These are phyloP conservation scores for Rhodophaea formosa DNA, from an alignment of 2,888 invertebrate genomes.

Conservation along the genomic window DNA sequence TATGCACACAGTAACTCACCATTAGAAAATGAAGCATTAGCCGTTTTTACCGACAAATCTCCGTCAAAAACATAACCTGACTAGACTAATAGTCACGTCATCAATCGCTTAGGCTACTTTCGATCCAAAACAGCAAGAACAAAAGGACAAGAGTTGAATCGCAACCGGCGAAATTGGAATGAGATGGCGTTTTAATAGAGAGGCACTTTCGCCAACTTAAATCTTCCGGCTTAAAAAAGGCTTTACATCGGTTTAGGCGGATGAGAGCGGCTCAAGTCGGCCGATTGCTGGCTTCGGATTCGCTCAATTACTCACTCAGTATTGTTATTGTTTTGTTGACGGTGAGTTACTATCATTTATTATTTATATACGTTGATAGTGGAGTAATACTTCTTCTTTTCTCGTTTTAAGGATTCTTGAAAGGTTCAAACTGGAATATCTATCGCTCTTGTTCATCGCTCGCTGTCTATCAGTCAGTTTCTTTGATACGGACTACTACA, in stretches of 20 bases:
- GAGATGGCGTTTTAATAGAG: constrained; percentile 77
- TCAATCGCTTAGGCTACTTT: background rate
- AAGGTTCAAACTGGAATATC: too few relatives aligned
- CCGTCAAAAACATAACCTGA: background rate
- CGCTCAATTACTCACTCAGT: constrained; percentile 69
- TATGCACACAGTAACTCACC: too few relatives aligned
- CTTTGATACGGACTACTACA: too few relatives aligned
- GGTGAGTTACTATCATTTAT: constrained; percentile 5
- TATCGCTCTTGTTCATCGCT: too few relatives aligned
- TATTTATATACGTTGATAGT: too few relatives aligned
- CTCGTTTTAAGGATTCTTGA: too few relatives aligned
- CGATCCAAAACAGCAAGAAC: constrained; percentile 18
- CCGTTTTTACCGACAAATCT: too few relatives aligned
- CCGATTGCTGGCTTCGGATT: constrained; percentile 73
- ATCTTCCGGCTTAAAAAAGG: constrained; percentile 80
- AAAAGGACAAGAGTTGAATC: constrained; percentile 29
- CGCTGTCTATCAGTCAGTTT: too few relatives aligned
- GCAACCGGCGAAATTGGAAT: constrained; percentile 46
- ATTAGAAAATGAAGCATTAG: too few relatives aligned
- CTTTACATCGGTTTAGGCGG: constrained; percentile 79
- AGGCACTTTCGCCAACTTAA: constrained; percentile 79
- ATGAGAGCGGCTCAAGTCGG: constrained; percentile 69
- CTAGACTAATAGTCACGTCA: background rate
- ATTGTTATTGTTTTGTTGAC: constrained; percentile 22
- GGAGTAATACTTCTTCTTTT: background rate